Conservation (phyloP, 2,797 vertebrate species). For the Distichodus sexfasciatus region DNA sequence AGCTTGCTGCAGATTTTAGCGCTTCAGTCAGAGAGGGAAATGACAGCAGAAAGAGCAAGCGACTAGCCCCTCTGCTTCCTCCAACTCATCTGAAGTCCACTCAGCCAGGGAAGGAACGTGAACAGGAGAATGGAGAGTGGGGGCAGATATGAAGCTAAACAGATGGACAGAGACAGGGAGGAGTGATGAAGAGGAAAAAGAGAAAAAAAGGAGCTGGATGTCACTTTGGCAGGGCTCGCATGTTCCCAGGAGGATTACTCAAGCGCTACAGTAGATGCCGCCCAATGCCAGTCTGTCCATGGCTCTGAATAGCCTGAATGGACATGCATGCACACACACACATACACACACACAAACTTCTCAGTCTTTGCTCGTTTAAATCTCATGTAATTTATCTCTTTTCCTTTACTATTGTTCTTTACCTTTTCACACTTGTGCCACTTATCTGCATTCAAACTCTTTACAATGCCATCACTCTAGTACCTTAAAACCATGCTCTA, state of each 20-base stretch:
- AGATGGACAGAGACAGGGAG: constrained; percentile 19
- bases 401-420: background rate
- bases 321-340: constrained; percentile 40
- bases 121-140: background rate
- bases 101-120: constrained; percentile 33
- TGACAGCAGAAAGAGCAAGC: constrained; percentile 36
- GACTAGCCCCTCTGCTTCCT: constrained; percentile 46
- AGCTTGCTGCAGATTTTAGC: constrained; percentile 61
- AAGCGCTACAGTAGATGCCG: constrained; percentile 57
- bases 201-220: constrained; percentile 67
- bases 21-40: constrained; percentile 53
- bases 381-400: no score
- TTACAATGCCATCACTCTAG: no score
- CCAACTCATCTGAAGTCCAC: constrained; percentile 51
- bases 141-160: constrained; percentile 9
- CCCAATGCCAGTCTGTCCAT: constrained; percentile 62
- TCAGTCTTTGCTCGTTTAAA: no score
- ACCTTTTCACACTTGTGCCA: background rate
- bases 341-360: constrained; percentile 10
- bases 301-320: constrained; percentile 56
- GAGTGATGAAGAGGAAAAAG: constrained; percentile 30
- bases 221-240: constrained; percentile 69
- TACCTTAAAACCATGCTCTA: no score
- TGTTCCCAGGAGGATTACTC: constrained; percentile 82
- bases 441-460: background rate